A percentile compares a stretch with the other conserved stretches of the same genome.
phyloP scores from a whole-genome alignment of 2,113 vertebrate species.

The Epinephelus cyanopodus region DNA sequence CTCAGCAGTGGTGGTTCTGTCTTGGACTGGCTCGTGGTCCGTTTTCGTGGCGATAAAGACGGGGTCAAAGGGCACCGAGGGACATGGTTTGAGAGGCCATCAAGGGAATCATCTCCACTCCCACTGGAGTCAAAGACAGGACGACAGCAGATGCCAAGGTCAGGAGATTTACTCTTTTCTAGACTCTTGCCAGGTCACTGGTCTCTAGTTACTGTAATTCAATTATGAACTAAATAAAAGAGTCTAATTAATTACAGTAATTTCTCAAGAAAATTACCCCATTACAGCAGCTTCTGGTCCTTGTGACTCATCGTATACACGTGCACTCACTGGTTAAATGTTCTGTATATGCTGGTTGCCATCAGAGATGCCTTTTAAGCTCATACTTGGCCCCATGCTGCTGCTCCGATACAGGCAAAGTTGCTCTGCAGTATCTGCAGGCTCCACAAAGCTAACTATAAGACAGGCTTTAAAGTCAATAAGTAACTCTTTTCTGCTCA shows the following conservation, averaged over 20 bases:
- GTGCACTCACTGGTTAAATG: not conserved
- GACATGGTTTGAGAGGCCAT: constrained; percentile 76
- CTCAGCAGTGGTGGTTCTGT: constrained; percentile 89
- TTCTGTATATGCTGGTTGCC: constrained; percentile 45
- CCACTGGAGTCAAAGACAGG: constrained; percentile 54
- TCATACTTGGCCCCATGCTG: constrained; percentile 71
- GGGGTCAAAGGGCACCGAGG: constrained; percentile 84
- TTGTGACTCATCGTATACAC: not conserved
- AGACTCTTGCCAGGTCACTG: too few relatives aligned
- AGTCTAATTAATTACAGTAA: not conserved
- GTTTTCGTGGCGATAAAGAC: constrained; percentile 84
- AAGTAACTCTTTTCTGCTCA: not conserved
- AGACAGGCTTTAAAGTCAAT: not conserved
- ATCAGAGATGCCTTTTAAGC: constrained; percentile 84
- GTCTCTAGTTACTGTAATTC: not conserved
- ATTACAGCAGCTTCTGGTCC: not conserved
- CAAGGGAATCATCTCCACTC: constrained; percentile 85
- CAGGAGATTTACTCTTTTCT: not conserved
- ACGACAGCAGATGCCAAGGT: not conserved
- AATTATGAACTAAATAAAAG: not conserved
- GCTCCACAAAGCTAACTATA: not conserved
- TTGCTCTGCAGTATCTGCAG: constrained; percentile 24
- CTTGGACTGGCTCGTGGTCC: constrained; percentile 87
- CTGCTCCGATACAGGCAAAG: constrained; percentile 49
- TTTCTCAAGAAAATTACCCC: too few relatives aligned